Base-by-base conservation (phyloP, 2,888 invertebrate species). In the Urechis unicinctus region DNA sequence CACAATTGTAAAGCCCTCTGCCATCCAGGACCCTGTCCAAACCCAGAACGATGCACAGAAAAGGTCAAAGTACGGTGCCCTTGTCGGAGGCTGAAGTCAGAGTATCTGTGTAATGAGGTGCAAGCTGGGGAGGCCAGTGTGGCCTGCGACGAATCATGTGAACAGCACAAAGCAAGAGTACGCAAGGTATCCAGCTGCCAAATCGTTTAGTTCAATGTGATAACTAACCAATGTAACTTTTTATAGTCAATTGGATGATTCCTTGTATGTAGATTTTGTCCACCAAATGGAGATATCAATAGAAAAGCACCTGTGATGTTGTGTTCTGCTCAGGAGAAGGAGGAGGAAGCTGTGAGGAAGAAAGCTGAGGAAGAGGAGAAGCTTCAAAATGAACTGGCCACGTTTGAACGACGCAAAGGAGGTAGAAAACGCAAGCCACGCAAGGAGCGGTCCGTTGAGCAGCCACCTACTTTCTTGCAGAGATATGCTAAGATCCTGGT, bases 1-100 rank as follows among this genome's bases (percentile, higher is more conserved):
- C 94, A 95, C 78, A 85, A 88, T 5, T 78, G 78, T 64, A 66
- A 68, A 17, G 52, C 62, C 29, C 52, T 56, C 5, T 78, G 78
- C 62, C 78, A 78, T 63, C 55, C 65, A 31, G 75, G 74, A 5
- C 52, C 59, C 1, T 77, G 77, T 56, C 65, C 68, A 0, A 58
- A 61, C 13, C 78, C 82, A 3, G 85, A 86, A 59, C 73, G 79
- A 0, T 94, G 94, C 72, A 84, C 83, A 55, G 88, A 88, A 70
- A 91, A 89, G 74, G 84, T 91, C 0, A 88, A 88, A 74, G 78
- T 90, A 0, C 81, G 83, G 56, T 94, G 94, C 67, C 79, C 82
- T 31, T 94, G 94, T 74, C 87, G 87, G 64, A 83, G 87, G 57
- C 77, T 88, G 5, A 90, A 87, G 74, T 83, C 84, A 66, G 87